A percentile compares a stretch with the other conserved stretches of the same genome.
Evolutionary conservation across 2,113 vertebrate genomes (phyloP).

Genomic region (Nyctibius bracteatus): DNA sequence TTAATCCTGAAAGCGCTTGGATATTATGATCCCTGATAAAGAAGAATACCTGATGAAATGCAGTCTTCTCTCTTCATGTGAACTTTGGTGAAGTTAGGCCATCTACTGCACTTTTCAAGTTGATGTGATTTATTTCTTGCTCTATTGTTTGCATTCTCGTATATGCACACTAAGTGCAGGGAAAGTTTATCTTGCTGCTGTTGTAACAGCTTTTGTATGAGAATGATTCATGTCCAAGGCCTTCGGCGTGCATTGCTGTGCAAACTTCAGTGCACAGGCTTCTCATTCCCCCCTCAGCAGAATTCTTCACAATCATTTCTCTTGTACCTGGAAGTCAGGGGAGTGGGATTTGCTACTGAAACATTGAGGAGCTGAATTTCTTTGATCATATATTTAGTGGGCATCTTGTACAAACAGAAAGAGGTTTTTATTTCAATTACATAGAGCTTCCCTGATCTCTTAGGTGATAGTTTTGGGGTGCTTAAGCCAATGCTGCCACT

Average conservation of each 20-base stretch:
- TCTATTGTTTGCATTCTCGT: not conserved
- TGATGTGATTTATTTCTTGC: not conserved
- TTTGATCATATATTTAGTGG: not conserved
- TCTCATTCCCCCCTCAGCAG: not conserved
- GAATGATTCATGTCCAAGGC: not conserved
- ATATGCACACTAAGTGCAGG: not conserved
- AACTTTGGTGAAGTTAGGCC: not conserved
- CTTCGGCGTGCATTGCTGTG: not conserved
- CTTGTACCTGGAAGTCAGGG: not conserved
- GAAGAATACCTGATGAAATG: not conserved
- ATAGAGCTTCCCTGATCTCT: not conserved
- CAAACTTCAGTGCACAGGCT: not conserved
- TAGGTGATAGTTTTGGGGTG: not conserved
- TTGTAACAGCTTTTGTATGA: not conserved
- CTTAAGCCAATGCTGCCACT: not conserved
- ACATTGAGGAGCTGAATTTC: not conserved
- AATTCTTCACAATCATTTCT: not conserved
- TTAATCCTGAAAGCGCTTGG: not conserved
- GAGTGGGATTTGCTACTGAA: not conserved
- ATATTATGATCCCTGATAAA: not conserved
- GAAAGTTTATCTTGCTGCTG: not conserved
- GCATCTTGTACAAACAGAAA: not conserved
- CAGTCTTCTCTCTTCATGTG: not conserved
- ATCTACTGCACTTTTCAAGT: not conserved
- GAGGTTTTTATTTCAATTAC: not conserved